Evolutionary conservation across 2,888 invertebrate species (phyloP).

Genomic region (Parnassius apollo): DNA sequence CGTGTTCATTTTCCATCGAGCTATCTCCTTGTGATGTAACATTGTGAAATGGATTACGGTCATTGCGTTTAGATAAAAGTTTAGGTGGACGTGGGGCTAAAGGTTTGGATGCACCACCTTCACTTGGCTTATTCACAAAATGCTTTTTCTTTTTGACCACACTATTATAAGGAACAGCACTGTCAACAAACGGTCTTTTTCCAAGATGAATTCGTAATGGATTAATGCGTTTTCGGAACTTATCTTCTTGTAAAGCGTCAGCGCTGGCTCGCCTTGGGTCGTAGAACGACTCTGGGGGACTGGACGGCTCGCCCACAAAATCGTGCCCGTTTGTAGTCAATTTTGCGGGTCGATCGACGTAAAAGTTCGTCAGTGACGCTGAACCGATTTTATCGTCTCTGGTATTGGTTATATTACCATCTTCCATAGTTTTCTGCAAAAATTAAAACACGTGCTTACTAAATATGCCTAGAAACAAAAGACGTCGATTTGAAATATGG

Average conservation of each 20-base stretch:
- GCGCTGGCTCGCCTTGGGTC: slow-evolving; percentile 49
- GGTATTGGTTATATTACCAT: slow-evolving; percentile 72
- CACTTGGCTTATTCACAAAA: slow-evolving; percentile 55
- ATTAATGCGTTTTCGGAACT: slow-evolving; percentile 66
- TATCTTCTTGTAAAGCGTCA: slow-evolving; percentile 57
- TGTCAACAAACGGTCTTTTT: slow-evolving; percentile 75
- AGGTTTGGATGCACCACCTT: slow-evolving; percentile 47
- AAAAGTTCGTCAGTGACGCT: slow-evolving; percentile 58
- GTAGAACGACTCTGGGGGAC: slow-evolving; percentile 37
- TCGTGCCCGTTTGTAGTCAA: slow-evolving; percentile 70
- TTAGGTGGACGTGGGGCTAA: slow-evolving; percentile 61
- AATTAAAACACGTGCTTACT: slow-evolving; percentile 65
- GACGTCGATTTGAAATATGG: slow-evolving; percentile 67
- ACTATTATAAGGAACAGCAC: slow-evolving; percentile 59
- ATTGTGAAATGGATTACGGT: slow-evolving; percentile 62
- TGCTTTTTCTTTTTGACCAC: slow-evolving; percentile 63
- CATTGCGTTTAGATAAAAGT: slow-evolving; percentile 63
- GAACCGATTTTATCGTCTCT: slow-evolving; percentile 68
- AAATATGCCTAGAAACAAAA: slow-evolving; percentile 72
- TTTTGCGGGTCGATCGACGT: slow-evolving; percentile 62
- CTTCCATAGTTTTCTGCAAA: slow-evolving; percentile 81
- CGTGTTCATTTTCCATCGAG: slow-evolving; percentile 58
- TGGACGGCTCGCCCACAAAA: slow-evolving; percentile 40
- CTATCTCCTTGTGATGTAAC: slow-evolving; percentile 52
- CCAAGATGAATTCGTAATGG: slow-evolving; percentile 73